These are phyloP conservation scores for Platygyra sinensis DNA, from an alignment of 64 coral and sea anemone species.

Conservation along the genomic window DNA sequence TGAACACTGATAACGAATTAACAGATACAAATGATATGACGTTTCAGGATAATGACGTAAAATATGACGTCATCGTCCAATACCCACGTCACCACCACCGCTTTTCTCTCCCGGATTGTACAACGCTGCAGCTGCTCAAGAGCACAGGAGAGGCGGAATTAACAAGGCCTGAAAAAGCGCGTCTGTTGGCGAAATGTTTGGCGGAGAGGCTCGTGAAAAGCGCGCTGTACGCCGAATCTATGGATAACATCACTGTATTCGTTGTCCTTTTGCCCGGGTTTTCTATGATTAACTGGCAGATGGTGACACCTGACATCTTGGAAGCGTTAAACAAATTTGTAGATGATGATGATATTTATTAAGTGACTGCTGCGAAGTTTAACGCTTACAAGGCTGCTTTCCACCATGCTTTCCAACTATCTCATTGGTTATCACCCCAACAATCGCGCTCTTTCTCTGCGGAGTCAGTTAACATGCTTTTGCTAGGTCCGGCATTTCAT, in stretches of 20 bases:
- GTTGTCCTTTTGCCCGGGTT: conserved; percentile 83
- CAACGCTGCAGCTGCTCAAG: conserved; percentile 6
- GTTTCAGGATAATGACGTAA: background rate
- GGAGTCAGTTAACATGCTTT: too few relatives aligned
- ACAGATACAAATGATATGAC: background rate
- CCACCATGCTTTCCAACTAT: too few relatives aligned
- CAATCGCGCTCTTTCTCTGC: too few relatives aligned
- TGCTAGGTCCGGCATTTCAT: too few relatives aligned
- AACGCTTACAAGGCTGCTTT: too few relatives aligned
- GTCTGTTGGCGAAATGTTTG: conserved; percentile 68
- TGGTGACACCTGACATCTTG: conserved; percentile 39
- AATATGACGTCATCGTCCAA: conserved; percentile 3
- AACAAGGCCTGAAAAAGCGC: conserved; percentile 63
- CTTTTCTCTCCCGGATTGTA: conserved; percentile 28
- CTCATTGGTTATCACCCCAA: too few relatives aligned
- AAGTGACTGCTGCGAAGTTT: background rate
- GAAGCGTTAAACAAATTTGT: conserved; percentile 37
- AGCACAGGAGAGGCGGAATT: conserved; percentile 14
- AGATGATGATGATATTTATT: background rate
- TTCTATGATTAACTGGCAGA: conserved; percentile 60
- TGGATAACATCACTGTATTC: conserved; percentile 85
- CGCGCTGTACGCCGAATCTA: conserved; percentile 74
- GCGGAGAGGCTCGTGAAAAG: conserved; percentile 79
- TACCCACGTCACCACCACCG: conserved; percentile 40
- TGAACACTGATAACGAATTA: background rate